Percentiles rank a stretch among this genome's conserved stretches.
phyloP scores from a whole-genome alignment of 2,888 invertebrate species.

The Harpagoxenus sublaevis region DNA sequence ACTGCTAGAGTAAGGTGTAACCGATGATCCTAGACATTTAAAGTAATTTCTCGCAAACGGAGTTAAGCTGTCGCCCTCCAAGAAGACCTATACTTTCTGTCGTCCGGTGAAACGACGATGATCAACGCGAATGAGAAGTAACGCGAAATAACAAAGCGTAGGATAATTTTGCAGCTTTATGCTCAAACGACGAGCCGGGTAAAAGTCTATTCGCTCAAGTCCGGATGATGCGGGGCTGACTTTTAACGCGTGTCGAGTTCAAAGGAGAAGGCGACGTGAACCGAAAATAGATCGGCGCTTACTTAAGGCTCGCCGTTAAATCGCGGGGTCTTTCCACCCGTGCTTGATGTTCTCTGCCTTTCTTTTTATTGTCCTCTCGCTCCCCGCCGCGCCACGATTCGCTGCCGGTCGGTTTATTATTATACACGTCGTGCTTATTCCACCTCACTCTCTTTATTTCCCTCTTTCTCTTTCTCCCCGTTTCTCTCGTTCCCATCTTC shows the following conservation, averaged over 20 bases:
- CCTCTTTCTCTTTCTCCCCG: not conserved
- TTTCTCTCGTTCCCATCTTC: slow-evolving; percentile 13
- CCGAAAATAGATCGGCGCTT: slow-evolving; percentile 70
- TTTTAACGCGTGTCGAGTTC: slow-evolving; percentile 17
- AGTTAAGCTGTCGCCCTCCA: not conserved
- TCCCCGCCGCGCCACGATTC: slow-evolving; percentile 21
- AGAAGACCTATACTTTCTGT: not conserved
- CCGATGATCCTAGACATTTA: not conserved
- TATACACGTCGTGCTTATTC: slow-evolving; percentile 61
- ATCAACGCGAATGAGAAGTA: not conserved
- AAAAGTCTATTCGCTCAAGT: not conserved
- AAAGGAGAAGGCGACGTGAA: slow-evolving; percentile 24
- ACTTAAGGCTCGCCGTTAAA: slow-evolving; percentile 65
- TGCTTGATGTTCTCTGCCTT: slow-evolving; percentile 18
- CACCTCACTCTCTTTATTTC: not conserved
- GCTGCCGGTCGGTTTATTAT: slow-evolving; percentile 69
- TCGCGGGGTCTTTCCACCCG: slow-evolving; percentile 46
- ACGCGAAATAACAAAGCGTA: not conserved
- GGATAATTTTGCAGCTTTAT: not conserved
- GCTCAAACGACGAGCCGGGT: not conserved
- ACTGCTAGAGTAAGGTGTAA: not conserved
- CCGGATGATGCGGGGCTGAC: not conserved
- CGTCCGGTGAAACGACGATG: not conserved
- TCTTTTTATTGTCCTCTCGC: slow-evolving; percentile 60
- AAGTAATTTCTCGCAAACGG: not conserved